A percentile compares a stretch with the other conserved stretches of the same genome.
These are phyloP conservation scores for Cyphomyrus plagiostoma DNA, from an alignment of 2,113 vertebrate genomes.

Conservation along the genomic window DNA sequence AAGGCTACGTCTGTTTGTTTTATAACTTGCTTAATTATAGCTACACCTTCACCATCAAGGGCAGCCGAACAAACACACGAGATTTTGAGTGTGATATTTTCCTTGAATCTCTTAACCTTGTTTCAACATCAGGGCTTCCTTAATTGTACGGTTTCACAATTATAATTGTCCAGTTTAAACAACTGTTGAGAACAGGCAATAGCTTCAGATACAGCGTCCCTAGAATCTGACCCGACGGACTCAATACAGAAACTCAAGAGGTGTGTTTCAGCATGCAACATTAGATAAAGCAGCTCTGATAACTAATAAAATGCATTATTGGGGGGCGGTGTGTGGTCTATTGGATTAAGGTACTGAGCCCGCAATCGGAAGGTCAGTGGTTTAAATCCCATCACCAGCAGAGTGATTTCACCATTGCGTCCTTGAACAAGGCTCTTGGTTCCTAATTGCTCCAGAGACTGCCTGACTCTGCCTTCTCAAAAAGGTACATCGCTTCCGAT, in stretches of 20 bases:
- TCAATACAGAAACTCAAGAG: not conserved
- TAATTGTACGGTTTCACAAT: not conserved
- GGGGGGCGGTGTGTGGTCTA: not conserved
- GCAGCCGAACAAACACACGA: not conserved
- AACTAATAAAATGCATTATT: not conserved
- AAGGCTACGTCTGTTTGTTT: slow-evolving; percentile 27
- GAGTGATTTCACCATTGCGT: not conserved
- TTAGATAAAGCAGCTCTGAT: not conserved
- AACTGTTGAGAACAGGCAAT: not conserved
- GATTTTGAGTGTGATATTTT: slow-evolving; percentile 10
- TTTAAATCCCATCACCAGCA: not conserved
- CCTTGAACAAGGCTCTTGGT: not conserved
- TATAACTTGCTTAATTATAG: slow-evolving; percentile 30
- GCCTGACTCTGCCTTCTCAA: not conserved
- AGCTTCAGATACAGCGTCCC: not conserved
- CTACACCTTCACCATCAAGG: slow-evolving; percentile 7
- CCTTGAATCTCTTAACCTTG: not conserved
- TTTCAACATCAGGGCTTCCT: not conserved
- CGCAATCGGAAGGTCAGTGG: not conserved
- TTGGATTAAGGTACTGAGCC: not conserved
- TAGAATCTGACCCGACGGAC: not conserved
- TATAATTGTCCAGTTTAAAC: not conserved
- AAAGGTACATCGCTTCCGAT: not conserved
- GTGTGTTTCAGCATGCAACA: not conserved
- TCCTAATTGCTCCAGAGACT: not conserved